A percentile compares a stretch with the other conserved stretches of the same genome.
Evolutionary conservation across 35 echinoderm and acorn worm species (phyloP).

Genomic region (Heliocidaris tuberculata): DNA sequence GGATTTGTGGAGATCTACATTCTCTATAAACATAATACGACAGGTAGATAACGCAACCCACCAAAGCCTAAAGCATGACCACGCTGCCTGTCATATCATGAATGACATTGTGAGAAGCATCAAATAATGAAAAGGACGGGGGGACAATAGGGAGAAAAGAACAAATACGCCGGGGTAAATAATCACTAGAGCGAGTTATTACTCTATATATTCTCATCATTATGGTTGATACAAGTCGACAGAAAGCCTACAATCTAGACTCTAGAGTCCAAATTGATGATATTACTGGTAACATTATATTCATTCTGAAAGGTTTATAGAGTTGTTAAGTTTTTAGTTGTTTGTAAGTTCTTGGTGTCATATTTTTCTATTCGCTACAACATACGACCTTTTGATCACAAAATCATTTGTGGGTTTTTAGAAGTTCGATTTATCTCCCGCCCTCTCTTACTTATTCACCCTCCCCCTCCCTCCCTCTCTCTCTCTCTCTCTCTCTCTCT

Average conservation of each 20-base stretch:
- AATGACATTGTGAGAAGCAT: neutral
- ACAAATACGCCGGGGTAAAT: neutral
- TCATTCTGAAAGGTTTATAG: neutral
- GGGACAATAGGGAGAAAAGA: neutral
- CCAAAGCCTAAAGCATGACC: neutral
- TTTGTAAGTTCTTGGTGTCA: too few relatives aligned
- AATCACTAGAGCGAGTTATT: neutral
- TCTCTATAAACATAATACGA: neutral
- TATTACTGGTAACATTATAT: neutral
- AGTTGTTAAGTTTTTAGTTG: neutral
- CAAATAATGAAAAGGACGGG: neutral
- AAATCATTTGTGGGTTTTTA: too few relatives aligned
- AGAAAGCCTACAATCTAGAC: neutral
- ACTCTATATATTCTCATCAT: neutral
- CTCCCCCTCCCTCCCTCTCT: too few relatives aligned
- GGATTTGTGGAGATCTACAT: neutral
- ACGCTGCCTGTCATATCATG: neutral
- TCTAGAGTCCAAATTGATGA: neutral
- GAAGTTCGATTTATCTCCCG: too few relatives aligned
- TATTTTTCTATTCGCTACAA: too few relatives aligned
- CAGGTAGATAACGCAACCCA: neutral
- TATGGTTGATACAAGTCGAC: neutral
- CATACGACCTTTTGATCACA: too few relatives aligned
- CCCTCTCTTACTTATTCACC: too few relatives aligned
- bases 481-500: too few relatives aligned